Evolutionary conservation across 2,888 invertebrate species (phyloP), one percentile per base, ranked within the genome.

Genomic region (Falcaria lacertinaria): DNA sequence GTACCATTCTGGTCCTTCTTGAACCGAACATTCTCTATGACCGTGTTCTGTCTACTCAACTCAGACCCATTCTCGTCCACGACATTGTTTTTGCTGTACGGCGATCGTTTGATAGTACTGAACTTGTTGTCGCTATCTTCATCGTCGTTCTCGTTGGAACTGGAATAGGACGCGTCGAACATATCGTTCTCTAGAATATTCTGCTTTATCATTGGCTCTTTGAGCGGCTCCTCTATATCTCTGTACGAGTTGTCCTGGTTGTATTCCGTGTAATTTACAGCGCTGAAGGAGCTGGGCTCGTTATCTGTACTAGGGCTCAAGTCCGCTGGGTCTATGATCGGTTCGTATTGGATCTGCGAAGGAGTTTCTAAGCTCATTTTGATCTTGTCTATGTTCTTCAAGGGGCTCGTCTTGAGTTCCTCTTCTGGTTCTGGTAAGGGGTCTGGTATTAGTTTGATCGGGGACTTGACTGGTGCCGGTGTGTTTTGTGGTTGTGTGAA

Each of bases 41-140:
- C 90, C 0, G 90, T 90, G 19, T 89, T 84, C 77, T 90, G 90
- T 22, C 90, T 61, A 39, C 79, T 82, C 42, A 89, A 42, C 39
- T 89, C 86, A 2, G 72, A 68, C 2, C 68, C 60, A 11, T 69
- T 62, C 0, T 77, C 80, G 0, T 69, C 79, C 0, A 77, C 73
- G 0, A 78, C 69, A 64, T 78, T 81, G 34, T 68, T 81, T 71
- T 91, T 92, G 47, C 90, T 91, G 48, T 92, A 91, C 35, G 93
- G 93, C 33, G 93, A 94, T 43, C 94, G 70, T 54, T 94, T 94
- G 34, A 94, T 94, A 14, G 94, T 94, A 35, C 93, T 93, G 69
- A 92, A 94, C 71, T 93, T 93, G 69, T 93, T 93, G 45, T 92
- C 91, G 42, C 92, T 91, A 42, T 93, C 93, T 28, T 92, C 91